Percentiles rank a stretch among this genome's conserved stretches.
Conservation (phyloP, 2,888 invertebrate species). For the Prosopocoilus inquinatus region DNA sequence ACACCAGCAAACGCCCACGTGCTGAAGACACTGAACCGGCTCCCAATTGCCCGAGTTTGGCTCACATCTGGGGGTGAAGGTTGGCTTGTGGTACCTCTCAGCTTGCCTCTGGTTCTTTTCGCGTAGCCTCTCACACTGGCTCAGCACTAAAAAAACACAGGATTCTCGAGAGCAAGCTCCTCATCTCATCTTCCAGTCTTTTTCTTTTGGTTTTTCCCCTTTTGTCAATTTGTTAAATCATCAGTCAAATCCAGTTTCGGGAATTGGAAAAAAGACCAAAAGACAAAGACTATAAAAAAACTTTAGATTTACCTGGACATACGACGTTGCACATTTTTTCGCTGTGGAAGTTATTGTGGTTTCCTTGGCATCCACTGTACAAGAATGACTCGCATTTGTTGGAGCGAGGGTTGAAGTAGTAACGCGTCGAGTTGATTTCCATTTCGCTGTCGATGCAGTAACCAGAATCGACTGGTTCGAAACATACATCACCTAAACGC, state of each 20-base stretch:
- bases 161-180: not conserved
- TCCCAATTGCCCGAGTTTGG: slow-evolving; percentile 74
- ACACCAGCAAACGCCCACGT: slow-evolving; percentile 83
- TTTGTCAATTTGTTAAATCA: no score
- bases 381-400: slow-evolving; percentile 74
- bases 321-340: slow-evolving; percentile 76
- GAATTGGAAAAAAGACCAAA: no score
- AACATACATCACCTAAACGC: slow-evolving; percentile 76
- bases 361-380: slow-evolving; percentile 73
- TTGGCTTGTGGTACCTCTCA: slow-evolving; percentile 68
- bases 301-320: slow-evolving; percentile 63
- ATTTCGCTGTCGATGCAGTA: slow-evolving; percentile 54
- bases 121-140: slow-evolving; percentile 76
- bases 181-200: not conserved
- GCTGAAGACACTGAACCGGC: slow-evolving; percentile 75
- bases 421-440: slow-evolving; percentile 56
- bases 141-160: slow-evolving; percentile 60
- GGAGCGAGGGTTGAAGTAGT: slow-evolving; percentile 73
- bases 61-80: slow-evolving; percentile 77
- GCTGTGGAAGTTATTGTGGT: slow-evolving; percentile 82
- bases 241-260: no score
- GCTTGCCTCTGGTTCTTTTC: slow-evolving; percentile 75
- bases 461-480: slow-evolving; percentile 67
- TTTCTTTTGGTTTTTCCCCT: no score
- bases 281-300: no score